These are phyloP conservation scores for Drosophila flavopinicola DNA, from an alignment of 2,888 invertebrate species.

Conservation along the genomic window DNA sequence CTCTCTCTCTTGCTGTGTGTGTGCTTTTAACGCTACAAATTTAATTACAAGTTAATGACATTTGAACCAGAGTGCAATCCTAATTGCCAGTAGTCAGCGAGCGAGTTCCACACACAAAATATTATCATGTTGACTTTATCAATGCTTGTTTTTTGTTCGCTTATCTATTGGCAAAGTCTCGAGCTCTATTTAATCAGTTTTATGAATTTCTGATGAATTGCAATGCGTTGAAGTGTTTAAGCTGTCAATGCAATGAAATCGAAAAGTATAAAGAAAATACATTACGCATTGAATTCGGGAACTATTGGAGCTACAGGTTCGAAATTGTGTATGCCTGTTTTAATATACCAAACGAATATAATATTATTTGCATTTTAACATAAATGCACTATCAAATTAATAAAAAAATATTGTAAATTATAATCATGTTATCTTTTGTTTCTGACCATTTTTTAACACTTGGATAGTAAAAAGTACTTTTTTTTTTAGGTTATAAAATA, in stretches of 20 bases:
- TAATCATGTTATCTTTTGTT: too few relatives aligned
- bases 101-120: conserved; percentile 1
- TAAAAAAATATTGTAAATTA: too few relatives aligned
- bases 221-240: not conserved
- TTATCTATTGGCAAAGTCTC: conserved; percentile 25
- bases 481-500: too few relatives aligned
- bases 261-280: not conserved
- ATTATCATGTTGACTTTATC: conserved; percentile 10
- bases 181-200: conserved; percentile 24
- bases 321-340: too few relatives aligned
- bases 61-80: conserved; percentile 25
- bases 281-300: not conserved
- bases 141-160: conserved; percentile 5
- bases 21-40: conserved; percentile 18
- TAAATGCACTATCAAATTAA: too few relatives aligned
- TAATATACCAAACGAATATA: too few relatives aligned
- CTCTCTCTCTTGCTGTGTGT: not conserved
- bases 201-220: conserved; percentile 21
- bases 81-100: not conserved
- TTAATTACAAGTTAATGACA: conserved; percentile 55
- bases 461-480: too few relatives aligned
- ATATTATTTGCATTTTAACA: too few relatives aligned
- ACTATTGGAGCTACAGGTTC: not conserved
- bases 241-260: not conserved
- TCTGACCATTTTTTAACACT: too few relatives aligned